Conservation (phyloP, 2,888 invertebrate genomes). For the Rhingia campestris region DNA sequence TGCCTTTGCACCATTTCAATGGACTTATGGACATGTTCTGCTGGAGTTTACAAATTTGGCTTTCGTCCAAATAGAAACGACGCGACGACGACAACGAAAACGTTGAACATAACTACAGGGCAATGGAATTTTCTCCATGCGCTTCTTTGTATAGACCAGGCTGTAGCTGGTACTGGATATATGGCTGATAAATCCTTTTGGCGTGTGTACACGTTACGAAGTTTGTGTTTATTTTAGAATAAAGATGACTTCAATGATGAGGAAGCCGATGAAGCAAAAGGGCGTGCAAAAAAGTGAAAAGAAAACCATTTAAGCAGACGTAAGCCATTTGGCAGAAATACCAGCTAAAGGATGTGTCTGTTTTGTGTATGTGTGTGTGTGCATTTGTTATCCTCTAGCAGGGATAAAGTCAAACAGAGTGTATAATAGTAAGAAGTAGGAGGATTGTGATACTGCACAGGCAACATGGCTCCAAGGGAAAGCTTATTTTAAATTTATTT, state of each 20-base stretch:
- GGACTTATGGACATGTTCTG: conserved; percentile 59
- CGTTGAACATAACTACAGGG: background rate
- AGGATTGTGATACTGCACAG: background rate
- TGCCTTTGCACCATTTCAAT: conserved; percentile 45
- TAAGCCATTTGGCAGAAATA: conserved; percentile 46
- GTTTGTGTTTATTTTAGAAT: conserved; percentile 49
- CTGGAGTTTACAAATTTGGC: conserved; percentile 59
- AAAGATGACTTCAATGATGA: conserved; percentile 29
- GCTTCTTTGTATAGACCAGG: background rate
- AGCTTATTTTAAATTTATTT: no score
- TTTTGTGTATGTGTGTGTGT: background rate
- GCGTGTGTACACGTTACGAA: conserved; percentile 40
- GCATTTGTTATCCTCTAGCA: background rate
- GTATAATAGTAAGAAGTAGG: conserved; percentile 16
- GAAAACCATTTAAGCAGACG: conserved; percentile 47
- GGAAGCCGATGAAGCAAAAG: conserved; percentile 8
- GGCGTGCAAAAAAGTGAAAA: conserved; percentile 29
- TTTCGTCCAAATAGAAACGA: conserved; percentile 39
- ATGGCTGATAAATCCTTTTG: conserved; percentile 44
- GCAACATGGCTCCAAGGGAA: no score
- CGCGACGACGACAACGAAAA: background rate
- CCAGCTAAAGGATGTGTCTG: conserved; percentile 6
- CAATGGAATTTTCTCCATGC: conserved; percentile 16
- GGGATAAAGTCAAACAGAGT: conserved; percentile 11
- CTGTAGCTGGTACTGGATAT: conserved; percentile 14